Evolutionary conservation across 2,888 invertebrate genomes (phyloP), one percentile per base, ranked within the genome.

Genomic region (Chaetogeoica ovagalla): DNA sequence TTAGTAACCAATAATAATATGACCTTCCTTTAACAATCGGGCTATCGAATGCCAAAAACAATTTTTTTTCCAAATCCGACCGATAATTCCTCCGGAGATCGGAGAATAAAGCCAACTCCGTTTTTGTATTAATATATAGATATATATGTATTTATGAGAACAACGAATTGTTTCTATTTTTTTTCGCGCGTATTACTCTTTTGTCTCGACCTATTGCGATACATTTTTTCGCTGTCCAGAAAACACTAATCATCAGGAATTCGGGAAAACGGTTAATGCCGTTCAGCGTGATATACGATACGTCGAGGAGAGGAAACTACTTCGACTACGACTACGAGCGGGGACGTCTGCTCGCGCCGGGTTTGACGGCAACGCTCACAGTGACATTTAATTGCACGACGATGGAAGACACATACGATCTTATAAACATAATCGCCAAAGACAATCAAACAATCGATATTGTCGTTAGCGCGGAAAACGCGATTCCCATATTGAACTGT

Each of bases 361-460:
- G 79, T 15, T 30, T 79, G 71, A 63, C n/a, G 1, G 19, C 63
- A 0, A 79, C 71, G 30, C 19, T 79, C 5, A 43, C 57, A 5
- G 43, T 79, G 23, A 79, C 43, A 15, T 79, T 57, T 43, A 70
- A 57, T 0, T 79, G 79, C 63, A 57, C 11, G 13, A 71, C 79
- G 21, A 23, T 55, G 62, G 79, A 55, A 55, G 57, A 79, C 55
- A n/a, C n/a, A 19, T 71, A 55, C 7, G 70, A 71, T 17, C 7
- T 62, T 6, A 21, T 71, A 23, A 2, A 39, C 2, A 4, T 79
- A 6, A 19, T 63, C 1, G 59, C 66, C 9, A 2, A 0, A 9
- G 37, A 59, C 1, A 15, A 19, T n/a, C 19, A 17, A 43, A 66
- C 23, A 19, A 57, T 1, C 1, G 9, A 43, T 2, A 17, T 76